A percentile compares a stretch with the other conserved stretches of the same genome.
phyloP scores from a whole-genome alignment of 2,113 vertebrate species.

The Dicrurus megarhynchus region DNA sequence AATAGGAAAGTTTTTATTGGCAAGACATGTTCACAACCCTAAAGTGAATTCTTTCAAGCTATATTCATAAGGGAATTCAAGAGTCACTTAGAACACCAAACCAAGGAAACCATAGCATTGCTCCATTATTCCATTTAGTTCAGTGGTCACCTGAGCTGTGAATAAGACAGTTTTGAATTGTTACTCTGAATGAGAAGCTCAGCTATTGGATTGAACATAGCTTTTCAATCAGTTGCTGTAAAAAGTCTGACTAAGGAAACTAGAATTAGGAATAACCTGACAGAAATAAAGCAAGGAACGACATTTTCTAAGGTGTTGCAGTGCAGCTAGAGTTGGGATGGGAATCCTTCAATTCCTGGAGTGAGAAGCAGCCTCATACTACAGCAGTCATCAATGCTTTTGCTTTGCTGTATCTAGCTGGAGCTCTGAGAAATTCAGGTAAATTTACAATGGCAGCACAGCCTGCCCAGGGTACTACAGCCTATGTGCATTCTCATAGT shows the following conservation, averaged over 20 bases:
- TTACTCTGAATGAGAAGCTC: neutral
- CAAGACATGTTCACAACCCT: neutral
- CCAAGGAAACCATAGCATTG: neutral
- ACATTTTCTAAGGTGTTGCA: neutral
- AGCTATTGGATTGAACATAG: neutral
- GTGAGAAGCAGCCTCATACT: neutral
- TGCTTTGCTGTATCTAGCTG: neutral
- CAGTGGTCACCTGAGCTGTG: neutral
- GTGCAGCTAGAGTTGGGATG: accelerated
- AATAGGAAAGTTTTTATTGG: neutral
- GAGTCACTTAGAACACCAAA: neutral
- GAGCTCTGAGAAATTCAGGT: neutral
- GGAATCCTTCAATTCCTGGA: neutral
- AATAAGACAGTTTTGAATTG: neutral
- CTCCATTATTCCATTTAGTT: neutral
- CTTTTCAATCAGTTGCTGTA: neutral
- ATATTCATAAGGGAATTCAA: neutral
- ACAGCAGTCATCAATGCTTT: neutral
- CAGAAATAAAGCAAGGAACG: neutral
- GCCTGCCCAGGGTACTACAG: too few relatives aligned
- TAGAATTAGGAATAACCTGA: neutral
- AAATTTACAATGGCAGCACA: neutral
- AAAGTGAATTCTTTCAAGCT: neutral
- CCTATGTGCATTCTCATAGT: neutral
- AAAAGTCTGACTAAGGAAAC: neutral